Evolutionary conservation across 2,113 vertebrate species (phyloP).

Genomic region (Raja brachyura): DNA sequence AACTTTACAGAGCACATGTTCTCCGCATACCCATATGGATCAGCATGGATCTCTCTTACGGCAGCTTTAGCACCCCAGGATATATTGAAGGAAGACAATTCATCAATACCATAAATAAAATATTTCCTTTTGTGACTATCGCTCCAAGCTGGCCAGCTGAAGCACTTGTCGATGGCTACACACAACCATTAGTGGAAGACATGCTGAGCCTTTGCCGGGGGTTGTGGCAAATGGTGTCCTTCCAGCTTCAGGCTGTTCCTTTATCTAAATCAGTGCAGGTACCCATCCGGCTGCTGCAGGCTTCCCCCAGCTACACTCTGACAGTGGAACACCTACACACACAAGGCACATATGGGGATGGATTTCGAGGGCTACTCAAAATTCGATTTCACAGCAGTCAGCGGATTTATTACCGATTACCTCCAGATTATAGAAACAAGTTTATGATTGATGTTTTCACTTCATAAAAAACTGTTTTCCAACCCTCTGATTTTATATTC

Average conservation of each 20-base stretch:
- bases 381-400: constrained; percentile 41
- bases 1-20: constrained; percentile 45
- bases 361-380: constrained; percentile 41
- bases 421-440: constrained; percentile 39
- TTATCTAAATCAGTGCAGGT: constrained; percentile 43
- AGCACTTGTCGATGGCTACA: constrained; percentile 49
- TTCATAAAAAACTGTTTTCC: constrained; percentile 20
- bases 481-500: not conserved
- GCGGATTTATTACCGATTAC: constrained; percentile 54
- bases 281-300: constrained; percentile 42
- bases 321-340: constrained; percentile 45
- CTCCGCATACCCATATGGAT: constrained; percentile 66
- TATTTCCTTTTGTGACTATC: constrained; percentile 61
- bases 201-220: constrained; percentile 53
- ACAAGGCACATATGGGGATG: constrained; percentile 30
- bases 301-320: constrained; percentile 50
- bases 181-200: constrained; percentile 49
- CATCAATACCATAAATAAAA: constrained; percentile 49
- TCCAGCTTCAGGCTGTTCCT: constrained; percentile 51
- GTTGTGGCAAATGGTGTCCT: constrained; percentile 59
- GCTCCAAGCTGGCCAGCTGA: constrained; percentile 56
- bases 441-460: constrained; percentile 39
- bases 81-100: constrained; percentile 51
- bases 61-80: constrained; percentile 48
- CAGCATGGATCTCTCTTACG: constrained; percentile 53